Base-by-base conservation (phyloP, 2,888 invertebrate genomes). In the Taphrorychus bicolor region DNA sequence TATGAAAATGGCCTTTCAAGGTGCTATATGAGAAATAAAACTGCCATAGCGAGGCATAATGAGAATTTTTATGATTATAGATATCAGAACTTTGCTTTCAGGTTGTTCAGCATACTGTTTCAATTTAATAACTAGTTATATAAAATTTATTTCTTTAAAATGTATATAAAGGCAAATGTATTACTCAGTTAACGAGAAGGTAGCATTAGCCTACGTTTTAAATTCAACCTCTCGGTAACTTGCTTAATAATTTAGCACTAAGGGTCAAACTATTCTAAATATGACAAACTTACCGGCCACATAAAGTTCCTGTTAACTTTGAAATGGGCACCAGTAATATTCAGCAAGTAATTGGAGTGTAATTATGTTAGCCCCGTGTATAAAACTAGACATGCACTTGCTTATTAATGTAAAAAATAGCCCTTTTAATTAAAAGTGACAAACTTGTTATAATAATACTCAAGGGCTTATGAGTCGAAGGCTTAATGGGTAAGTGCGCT, bases 1-100 rank as follows among this genome's bases (percentile, higher is more conserved):
- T 64, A 64, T 59, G 69, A 64, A 64, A 69, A 69, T 59, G 64
- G 64, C 41, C 54, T 41, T 52, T 58, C 59, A 69, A 68, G 49
- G 51, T 45, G 59, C 60, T 69, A 49, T 58, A 60, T 64, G 64
- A 64, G 40, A 48, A 40, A 41, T 51, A 41, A 64, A 64, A 69
- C 63, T 57, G 69, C 54, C 56, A 54, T 56, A 23, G 52, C 41
- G 53, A 62, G 52, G 14, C 59, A 59, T 48, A 63, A 63, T 59
- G 63, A 53, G 62, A 56, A 67, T 58, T 68, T 68, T 67, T 67
- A 60, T 32, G 59, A 59, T 23, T 32, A 21, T 21, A 11, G 7
- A 14, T 52, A 45, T 45, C 3, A 45, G 32, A 32, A 32, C 32
- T 32, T 32, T 32, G 11, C 32, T 32, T 32, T 11, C 11, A 32